Evolutionary conservation across 2,888 invertebrate species (phyloP).

Genomic region (Auanema freiburgensis): DNA sequence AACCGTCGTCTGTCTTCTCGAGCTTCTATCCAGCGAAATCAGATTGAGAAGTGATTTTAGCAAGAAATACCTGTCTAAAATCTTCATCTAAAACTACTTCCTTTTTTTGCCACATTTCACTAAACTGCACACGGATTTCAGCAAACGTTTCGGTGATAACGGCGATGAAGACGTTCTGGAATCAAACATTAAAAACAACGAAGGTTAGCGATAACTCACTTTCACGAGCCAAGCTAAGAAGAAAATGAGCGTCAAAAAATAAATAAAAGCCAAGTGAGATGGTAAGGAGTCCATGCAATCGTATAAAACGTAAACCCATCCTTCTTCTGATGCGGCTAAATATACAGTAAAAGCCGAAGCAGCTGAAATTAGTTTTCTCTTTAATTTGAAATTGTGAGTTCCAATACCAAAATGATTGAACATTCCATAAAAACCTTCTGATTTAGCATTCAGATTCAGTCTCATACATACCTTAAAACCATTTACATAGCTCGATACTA

Average conservation of each 20-base stretch:
- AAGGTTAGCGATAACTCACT: constrained; percentile 57
- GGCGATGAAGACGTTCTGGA: constrained; percentile 94
- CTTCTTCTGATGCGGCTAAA: constrained; percentile 98
- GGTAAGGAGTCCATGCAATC: constrained; percentile 68
- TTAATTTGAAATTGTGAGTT: background rate
- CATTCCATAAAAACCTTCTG: constrained; percentile 90
- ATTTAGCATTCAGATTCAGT: constrained; percentile 81
- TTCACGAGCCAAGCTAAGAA: constrained; percentile 99
- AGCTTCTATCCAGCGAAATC: constrained; percentile 37
- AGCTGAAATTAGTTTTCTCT: constrained; percentile 55
- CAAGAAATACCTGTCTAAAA: constrained; percentile 45
- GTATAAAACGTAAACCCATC: constrained; percentile 99
- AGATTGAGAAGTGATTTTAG: no score
- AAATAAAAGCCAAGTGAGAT: constrained; percentile 80
- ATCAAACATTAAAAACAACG: background rate
- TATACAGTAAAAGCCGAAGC: constrained; percentile 96
- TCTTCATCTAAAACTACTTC: constrained; percentile 59
- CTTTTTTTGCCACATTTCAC: constrained; percentile 87
- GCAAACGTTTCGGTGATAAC: constrained; percentile 82
- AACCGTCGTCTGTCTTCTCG: constrained; percentile 88
- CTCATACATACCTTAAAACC: constrained; percentile 86
- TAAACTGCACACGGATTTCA: constrained; percentile 87
- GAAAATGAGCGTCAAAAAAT: constrained; percentile 98
- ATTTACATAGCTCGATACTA: no score
- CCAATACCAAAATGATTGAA: constrained; percentile 77